phyloP scores from a whole-genome alignment of 2,888 invertebrate species.

The Leptopilina myrica region DNA sequence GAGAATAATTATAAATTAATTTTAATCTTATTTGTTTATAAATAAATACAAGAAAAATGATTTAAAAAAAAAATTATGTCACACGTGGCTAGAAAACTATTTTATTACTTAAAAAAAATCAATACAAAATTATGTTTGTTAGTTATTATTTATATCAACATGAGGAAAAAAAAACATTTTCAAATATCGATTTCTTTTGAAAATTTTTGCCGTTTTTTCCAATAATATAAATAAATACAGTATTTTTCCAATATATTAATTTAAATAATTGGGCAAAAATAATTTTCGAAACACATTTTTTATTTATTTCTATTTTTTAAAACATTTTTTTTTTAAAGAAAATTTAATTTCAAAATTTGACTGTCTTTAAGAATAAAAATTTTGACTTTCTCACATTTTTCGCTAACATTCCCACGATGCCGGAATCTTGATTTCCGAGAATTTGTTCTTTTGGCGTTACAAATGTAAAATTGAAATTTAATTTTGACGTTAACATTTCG shows the following conservation, averaged over 20 bases:
- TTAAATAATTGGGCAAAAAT: no score
- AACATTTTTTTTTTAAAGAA: no score
- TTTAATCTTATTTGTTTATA: no score
- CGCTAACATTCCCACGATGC: constrained; percentile 82
- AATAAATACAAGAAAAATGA: neutral
- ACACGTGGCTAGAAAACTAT: neutral
- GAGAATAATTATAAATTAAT: no score
- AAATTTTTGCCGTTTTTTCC: no score
- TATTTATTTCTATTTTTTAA: no score
- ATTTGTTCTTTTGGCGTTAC: constrained; percentile 81
- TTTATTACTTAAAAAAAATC: neutral
- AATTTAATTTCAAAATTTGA: neutral
- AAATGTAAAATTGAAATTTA: constrained; percentile 86
- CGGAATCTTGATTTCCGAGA: constrained; percentile 79
- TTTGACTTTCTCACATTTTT: constrained; percentile 77
- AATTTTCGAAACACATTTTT: no score
- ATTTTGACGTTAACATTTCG: constrained; percentile 82
- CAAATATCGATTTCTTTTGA: no score
- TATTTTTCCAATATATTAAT: no score
- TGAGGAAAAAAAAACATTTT: neutral
- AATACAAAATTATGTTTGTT: neutral
- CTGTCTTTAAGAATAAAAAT: neutral
- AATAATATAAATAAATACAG: neutral
- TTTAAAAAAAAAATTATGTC: neutral
- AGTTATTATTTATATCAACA: neutral